Conservation (phyloP, 1,140 invertebrate species). For the Anagrus nilaparvatae region DNA sequence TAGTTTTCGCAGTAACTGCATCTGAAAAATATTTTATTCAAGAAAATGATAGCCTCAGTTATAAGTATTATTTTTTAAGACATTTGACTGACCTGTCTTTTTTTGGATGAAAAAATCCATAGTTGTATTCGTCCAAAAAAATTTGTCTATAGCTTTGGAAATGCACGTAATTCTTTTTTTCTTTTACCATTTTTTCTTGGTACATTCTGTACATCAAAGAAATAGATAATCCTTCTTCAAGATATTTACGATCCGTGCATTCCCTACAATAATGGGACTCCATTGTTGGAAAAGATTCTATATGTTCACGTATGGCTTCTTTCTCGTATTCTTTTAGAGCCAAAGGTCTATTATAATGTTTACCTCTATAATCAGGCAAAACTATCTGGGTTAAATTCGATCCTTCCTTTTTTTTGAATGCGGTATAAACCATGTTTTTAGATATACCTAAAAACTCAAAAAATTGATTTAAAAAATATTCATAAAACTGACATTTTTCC, state of each 20-base stretch:
- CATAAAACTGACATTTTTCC: too few relatives aligned
- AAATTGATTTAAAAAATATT: too few relatives aligned
- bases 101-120: background rate
- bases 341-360: conserved; percentile 10
- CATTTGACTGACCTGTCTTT: background rate
- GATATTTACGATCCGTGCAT: conserved; percentile 15
- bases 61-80: background rate
- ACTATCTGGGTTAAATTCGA: background rate
- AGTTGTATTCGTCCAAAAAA: conserved; percentile 2
- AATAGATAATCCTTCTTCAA: conserved; percentile 18
- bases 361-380: conserved; percentile 1
- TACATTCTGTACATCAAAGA: conserved; percentile 19
- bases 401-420: background rate
- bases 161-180: background rate
- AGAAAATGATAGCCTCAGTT: background rate
- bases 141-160: background rate
- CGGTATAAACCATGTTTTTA: conserved; percentile 1
- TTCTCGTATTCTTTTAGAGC: conserved; percentile 7
- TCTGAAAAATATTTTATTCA: too few relatives aligned
- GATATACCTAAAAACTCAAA: too few relatives aligned
- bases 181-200: background rate
- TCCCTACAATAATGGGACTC: conserved; percentile 22
- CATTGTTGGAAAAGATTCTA: conserved; percentile 18
- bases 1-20: conserved; percentile 2
- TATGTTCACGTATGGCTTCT: conserved; percentile 16